Conservation (phyloP, 2,797 vertebrate species). For the Urosaurus nigricauda region DNA sequence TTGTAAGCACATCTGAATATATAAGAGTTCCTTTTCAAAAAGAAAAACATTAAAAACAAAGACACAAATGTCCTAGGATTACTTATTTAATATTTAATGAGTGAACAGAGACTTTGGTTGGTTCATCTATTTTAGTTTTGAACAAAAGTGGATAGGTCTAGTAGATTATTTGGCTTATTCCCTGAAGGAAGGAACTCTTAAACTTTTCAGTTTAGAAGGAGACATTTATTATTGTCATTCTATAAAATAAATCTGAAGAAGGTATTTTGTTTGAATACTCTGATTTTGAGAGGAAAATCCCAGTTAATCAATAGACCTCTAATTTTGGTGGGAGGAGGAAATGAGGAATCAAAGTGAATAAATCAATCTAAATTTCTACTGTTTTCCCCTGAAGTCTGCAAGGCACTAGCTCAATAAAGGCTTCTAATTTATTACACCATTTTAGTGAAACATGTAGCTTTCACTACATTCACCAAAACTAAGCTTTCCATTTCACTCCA, state of each 20-base stretch:
- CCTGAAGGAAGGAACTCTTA: slow-evolving; percentile 69
- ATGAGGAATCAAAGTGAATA: slow-evolving; percentile 71
- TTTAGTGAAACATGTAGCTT: slow-evolving; percentile 57
- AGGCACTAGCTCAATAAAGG: slow-evolving; percentile 71
- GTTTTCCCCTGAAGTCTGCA: slow-evolving; percentile 64
- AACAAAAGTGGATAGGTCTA: slow-evolving; percentile 78
- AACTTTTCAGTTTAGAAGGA: slow-evolving; percentile 75
- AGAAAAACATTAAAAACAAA: slow-evolving; percentile 67
- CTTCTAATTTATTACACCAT: slow-evolving; percentile 51
- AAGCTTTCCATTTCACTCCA: slow-evolving; percentile 28
- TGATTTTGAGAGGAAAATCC: slow-evolving; percentile 49
- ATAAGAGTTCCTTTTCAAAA: slow-evolving; percentile 57
- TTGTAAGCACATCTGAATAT: slow-evolving; percentile 40
- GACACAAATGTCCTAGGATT: slow-evolving; percentile 57
- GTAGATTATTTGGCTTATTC: slow-evolving; percentile 64
- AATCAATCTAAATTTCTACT: slow-evolving; percentile 64
- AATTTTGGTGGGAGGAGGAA: background rate
- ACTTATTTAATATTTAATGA: slow-evolving; percentile 70
- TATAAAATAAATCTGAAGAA: slow-evolving; percentile 73
- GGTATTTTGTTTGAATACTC: slow-evolving; percentile 70
- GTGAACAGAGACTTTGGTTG: slow-evolving; percentile 70
- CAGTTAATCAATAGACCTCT: no score
- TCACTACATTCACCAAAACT: background rate
- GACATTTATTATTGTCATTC: slow-evolving; percentile 76
- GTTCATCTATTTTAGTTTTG: slow-evolving; percentile 73